Percentiles rank a stretch among this genome's conserved stretches.
These are phyloP conservation scores for Chaetodon auriga DNA, from an alignment of 2,113 vertebrate species.

Conservation along the genomic window DNA sequence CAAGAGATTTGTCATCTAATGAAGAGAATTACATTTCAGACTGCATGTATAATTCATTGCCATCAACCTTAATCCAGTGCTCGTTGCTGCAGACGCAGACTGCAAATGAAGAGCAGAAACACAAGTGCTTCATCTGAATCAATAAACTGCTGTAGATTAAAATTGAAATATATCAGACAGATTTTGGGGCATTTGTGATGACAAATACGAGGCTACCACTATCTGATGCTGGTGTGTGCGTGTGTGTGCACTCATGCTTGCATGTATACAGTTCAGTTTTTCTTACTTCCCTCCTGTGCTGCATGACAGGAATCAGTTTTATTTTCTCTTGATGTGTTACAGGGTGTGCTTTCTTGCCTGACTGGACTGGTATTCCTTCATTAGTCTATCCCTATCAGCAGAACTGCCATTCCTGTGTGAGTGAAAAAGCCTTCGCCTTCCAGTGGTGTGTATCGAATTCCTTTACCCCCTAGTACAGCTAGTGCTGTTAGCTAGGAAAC, in stretches of 20 bases:
- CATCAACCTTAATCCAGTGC: slow-evolving; percentile 74
- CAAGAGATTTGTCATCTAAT: slow-evolving; percentile 81
- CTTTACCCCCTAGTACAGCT: slow-evolving; percentile 75
- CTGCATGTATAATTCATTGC: slow-evolving; percentile 78
- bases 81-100: slow-evolving; percentile 62
- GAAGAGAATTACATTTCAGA: slow-evolving; percentile 82
- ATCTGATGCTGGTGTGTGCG: not conserved
- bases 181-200: slow-evolving; percentile 30
- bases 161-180: slow-evolving; percentile 44
- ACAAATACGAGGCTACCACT: slow-evolving; percentile 1
- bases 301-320: slow-evolving; percentile 60
- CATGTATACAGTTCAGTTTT: slow-evolving; percentile 23
- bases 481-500: slow-evolving; percentile 80
- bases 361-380: slow-evolving; percentile 68
- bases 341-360: slow-evolving; percentile 60
- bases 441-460: slow-evolving; percentile 80
- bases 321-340: slow-evolving; percentile 66
- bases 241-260: not conserved
- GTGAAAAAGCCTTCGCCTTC: slow-evolving; percentile 72
- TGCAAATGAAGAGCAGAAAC: slow-evolving; percentile 67
- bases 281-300: slow-evolving; percentile 26
- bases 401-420: slow-evolving; percentile 65
- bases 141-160: slow-evolving; percentile 60
- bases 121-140: slow-evolving; percentile 68
- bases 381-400: slow-evolving; percentile 73